Percentiles rank a stretch among this genome's conserved stretches.
These are phyloP conservation scores for Stenopsyche tienmushanensis DNA, from an alignment of 1,140 invertebrate genomes.

Conservation along the genomic window DNA sequence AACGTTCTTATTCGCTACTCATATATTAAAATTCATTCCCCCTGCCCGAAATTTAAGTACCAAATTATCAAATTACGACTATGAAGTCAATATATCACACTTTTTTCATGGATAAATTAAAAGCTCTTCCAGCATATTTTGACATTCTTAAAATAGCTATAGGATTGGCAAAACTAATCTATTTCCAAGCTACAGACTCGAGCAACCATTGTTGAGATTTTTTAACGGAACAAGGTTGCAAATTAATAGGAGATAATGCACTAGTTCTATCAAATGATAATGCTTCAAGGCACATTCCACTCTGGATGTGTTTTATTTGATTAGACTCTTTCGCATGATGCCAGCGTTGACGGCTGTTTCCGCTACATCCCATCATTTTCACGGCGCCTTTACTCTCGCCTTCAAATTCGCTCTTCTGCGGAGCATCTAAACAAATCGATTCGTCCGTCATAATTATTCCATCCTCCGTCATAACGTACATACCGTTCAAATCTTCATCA, in stretches of 20 bases:
- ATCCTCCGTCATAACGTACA: slow-evolving; percentile 71
- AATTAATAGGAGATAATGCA: neutral
- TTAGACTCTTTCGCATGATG: slow-evolving; percentile 25
- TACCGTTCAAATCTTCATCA: slow-evolving; percentile 61
- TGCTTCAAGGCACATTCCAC: slow-evolving; percentile 26
- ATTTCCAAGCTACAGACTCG: slow-evolving; percentile 38
- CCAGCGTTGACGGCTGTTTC: slow-evolving; percentile 35
- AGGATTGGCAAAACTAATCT: too few relatives aligned
- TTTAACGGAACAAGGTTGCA: slow-evolving; percentile 18
- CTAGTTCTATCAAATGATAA: neutral
- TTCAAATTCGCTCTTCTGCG: slow-evolving; percentile 34
- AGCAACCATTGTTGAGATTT: slow-evolving; percentile 31
- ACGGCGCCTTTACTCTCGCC: slow-evolving; percentile 31
- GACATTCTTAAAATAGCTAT: too few relatives aligned
- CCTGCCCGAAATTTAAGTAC: too few relatives aligned
- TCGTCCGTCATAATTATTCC: slow-evolving; percentile 48
- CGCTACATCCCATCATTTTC: slow-evolving; percentile 38
- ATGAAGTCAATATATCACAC: too few relatives aligned
- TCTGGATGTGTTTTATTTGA: slow-evolving; percentile 31
- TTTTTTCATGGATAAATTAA: too few relatives aligned
- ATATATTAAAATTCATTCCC: too few relatives aligned
- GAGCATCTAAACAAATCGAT: slow-evolving; percentile 39
- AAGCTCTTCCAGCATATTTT: too few relatives aligned
- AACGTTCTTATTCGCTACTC: too few relatives aligned
- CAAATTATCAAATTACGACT: too few relatives aligned